Evolutionary conservation across 2,888 invertebrate species (phyloP).

Genomic region (Standfussiana lucernea): DNA sequence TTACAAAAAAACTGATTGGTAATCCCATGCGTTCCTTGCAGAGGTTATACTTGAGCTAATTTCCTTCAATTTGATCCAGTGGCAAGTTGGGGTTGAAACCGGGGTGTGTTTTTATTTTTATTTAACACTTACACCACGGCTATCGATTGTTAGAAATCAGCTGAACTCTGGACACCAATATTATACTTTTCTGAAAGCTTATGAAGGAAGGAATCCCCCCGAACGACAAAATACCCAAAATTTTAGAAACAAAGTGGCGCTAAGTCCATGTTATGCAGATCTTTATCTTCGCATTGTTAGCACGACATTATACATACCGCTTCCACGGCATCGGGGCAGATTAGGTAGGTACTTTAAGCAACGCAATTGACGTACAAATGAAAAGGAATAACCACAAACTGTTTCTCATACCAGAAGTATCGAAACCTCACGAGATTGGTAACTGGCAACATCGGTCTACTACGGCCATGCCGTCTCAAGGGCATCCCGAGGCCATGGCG

Average conservation of each 20-base stretch:
- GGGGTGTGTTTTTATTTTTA: not conserved
- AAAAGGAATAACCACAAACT: slow-evolving; percentile 30
- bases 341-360: not conserved
- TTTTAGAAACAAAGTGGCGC: not conserved
- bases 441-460: not conserved
- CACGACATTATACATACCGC: not conserved
- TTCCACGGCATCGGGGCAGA: not conserved
- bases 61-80: not conserved
- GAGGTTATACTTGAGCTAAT: not conserved
- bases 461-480: not conserved
- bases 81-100: not conserved
- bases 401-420: slow-evolving; percentile 35
- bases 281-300: not conserved
- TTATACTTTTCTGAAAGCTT: not conserved
- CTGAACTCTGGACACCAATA: not conserved
- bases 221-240: not conserved
- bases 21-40: not conserved
- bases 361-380: not conserved
- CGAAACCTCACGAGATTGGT: not conserved
- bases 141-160: not conserved
- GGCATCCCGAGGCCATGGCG: not conserved
- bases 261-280: not conserved
- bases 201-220: not conserved
- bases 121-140: not conserved
- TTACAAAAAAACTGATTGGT: not conserved